A percentile compares a stretch with the other conserved stretches of the same genome.
Evolutionary conservation across 2,113 vertebrate genomes (phyloP).

Genomic region (Ginglymostoma cirratum): DNA sequence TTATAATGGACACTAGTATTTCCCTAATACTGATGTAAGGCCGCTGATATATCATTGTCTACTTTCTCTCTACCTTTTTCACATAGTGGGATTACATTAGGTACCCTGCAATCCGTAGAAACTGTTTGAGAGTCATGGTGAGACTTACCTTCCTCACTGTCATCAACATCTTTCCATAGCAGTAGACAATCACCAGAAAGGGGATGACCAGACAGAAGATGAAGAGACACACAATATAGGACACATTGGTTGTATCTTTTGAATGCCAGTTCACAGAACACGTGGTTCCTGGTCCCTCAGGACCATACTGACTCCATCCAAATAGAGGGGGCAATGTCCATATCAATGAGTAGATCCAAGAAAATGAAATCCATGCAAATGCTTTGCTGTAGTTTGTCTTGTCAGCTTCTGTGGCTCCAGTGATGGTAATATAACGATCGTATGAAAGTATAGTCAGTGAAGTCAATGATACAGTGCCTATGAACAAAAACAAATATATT

Average conservation of each 20-base stretch:
- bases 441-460: slow-evolving; percentile 71
- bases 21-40: too few relatives aligned
- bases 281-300: slow-evolving; percentile 67
- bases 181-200: slow-evolving; percentile 64
- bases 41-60: too few relatives aligned
- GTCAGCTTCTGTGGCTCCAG: slow-evolving; percentile 57
- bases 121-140: too few relatives aligned
- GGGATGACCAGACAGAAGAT: slow-evolving; percentile 67
- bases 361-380: slow-evolving; percentile 56
- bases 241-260: slow-evolving; percentile 58
- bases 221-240: slow-evolving; percentile 70
- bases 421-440: slow-evolving; percentile 68
- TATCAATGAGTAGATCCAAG: slow-evolving; percentile 60
- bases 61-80: too few relatives aligned
- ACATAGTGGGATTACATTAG: too few relatives aligned
- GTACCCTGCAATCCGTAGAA: too few relatives aligned
- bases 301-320: slow-evolving; percentile 69
- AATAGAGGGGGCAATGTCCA: slow-evolving; percentile 67
- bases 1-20: too few relatives aligned
- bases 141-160: slow-evolving; percentile 64
- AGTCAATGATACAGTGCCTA: slow-evolving; percentile 68
- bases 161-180: slow-evolving; percentile 63
- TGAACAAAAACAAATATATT: not conserved
- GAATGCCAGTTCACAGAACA: slow-evolving; percentile 71
- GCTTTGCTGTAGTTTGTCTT: slow-evolving; percentile 65